Conservation (phyloP, 1,140 invertebrate species). For the Pemphigus obesinymphae region DNA sequence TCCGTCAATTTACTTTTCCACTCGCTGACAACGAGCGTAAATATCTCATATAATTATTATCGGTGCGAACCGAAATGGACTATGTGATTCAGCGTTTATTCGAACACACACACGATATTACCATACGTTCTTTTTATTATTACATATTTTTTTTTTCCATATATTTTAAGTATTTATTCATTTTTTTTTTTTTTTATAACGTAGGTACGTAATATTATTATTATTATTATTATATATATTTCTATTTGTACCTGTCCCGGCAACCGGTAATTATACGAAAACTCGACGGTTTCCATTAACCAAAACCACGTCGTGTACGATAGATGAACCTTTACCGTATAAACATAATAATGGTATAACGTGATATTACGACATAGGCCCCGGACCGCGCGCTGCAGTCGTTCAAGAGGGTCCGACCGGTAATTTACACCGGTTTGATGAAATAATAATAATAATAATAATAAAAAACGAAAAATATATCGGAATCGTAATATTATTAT, state of each 20-base stretch:
- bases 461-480: too few relatives aligned
- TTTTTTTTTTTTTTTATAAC: slow-evolving; percentile 10
- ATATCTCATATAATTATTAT: slow-evolving; percentile 15
- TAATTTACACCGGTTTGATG: slow-evolving; percentile 25
- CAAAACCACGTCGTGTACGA: background rate
- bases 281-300: slow-evolving; percentile 12
- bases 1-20: background rate
- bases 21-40: background rate
- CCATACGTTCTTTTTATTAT: slow-evolving; percentile 5
- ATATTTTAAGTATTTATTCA: slow-evolving; percentile 9
- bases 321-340: too few relatives aligned
- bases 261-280: slow-evolving; percentile 21
- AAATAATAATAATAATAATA: too few relatives aligned
- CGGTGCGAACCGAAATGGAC: slow-evolving; percentile 25
- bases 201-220: background rate
- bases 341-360: too few relatives aligned
- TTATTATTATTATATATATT: background rate
- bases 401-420: background rate
- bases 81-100: slow-evolving; percentile 34
- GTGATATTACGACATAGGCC: background rate
- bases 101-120: slow-evolving; percentile 8
- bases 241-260: slow-evolving; percentile 8
- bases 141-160: background rate
- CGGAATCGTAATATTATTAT: too few relatives aligned
- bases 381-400: background rate